Evolutionary conservation across 2,113 vertebrate species (phyloP).

Genomic region (Anolis sagrei): DNA sequence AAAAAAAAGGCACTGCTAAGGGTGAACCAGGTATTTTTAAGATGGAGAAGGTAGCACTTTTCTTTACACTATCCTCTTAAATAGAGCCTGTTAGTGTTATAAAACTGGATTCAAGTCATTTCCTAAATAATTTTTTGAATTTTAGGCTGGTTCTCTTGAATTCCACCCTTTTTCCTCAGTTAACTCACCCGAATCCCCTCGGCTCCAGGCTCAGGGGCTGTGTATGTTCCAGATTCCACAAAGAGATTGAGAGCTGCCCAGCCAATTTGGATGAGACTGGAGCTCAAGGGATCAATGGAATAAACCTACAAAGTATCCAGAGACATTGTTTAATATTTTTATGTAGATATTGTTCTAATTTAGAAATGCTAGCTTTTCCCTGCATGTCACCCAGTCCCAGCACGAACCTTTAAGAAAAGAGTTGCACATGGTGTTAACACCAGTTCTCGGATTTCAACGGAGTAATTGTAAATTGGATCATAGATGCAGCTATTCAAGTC

Average conservation of each 20-base stretch:
- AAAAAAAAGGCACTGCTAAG: background rate
- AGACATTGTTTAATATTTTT: background rate
- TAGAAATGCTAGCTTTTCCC: background rate
- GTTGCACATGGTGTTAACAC: constrained; percentile 46
- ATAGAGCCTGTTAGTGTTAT: background rate
- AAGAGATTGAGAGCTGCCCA: constrained; percentile 61
- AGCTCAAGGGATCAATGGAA: constrained; percentile 41
- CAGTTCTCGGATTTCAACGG: constrained; percentile 35
- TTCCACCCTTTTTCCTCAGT: background rate
- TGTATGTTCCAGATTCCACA: constrained; percentile 54
- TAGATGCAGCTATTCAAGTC: constrained; percentile 61
- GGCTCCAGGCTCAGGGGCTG: constrained; percentile 30
- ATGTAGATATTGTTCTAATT: background rate
- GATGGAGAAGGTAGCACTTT: background rate
- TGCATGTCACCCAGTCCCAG: background rate
- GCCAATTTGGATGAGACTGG: constrained; percentile 46
- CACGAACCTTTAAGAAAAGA: constrained; percentile 57
- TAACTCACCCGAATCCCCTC: constrained; percentile 41
- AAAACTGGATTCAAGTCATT: background rate
- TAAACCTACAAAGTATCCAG: constrained; percentile 44
- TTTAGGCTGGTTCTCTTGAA: background rate
- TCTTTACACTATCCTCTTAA: too few relatives aligned
- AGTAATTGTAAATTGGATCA: constrained; percentile 48
- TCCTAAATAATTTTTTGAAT: background rate
- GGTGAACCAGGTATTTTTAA: background rate